Evolutionary conservation across 2,113 vertebrate species (phyloP).

Genomic region (Anolis sagrei): DNA sequence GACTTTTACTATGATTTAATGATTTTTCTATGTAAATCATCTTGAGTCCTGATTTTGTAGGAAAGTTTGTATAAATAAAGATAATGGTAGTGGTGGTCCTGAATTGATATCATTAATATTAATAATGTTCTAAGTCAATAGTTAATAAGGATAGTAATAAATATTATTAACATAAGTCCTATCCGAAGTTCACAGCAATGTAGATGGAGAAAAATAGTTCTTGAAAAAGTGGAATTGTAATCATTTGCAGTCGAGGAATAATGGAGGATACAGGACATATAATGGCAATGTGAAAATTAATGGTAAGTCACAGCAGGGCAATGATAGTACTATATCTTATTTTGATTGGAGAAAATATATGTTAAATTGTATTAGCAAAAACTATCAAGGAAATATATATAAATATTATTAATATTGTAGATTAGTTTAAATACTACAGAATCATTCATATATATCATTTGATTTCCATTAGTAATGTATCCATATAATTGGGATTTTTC

Average conservation of each 20-base stretch:
- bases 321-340: neutral
- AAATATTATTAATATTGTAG: neutral
- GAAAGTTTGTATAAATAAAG: too few species aligned
- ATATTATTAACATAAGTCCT: too few species aligned
- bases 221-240: slow-evolving; percentile 4
- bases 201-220: neutral
- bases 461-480: neutral
- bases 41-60: too few species aligned
- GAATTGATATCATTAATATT: too few species aligned
- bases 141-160: too few species aligned
- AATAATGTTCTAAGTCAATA: too few species aligned
- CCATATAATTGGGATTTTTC: neutral
- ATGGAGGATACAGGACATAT: neutral
- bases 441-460: neutral
- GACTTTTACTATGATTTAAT: too few species aligned
- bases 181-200: neutral
- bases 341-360: slow-evolving; percentile 5
- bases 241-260: neutral
- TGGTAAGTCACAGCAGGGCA: neutral
- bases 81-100: too few species aligned
- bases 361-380: slow-evolving; percentile 4
- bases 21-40: too few species aligned
- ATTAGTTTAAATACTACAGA: neutral
- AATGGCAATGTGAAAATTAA: slow-evolving; percentile 5
- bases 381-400: neutral